Conservation (phyloP, 1,140 invertebrate species). For the Drosophila cardini region DNA sequence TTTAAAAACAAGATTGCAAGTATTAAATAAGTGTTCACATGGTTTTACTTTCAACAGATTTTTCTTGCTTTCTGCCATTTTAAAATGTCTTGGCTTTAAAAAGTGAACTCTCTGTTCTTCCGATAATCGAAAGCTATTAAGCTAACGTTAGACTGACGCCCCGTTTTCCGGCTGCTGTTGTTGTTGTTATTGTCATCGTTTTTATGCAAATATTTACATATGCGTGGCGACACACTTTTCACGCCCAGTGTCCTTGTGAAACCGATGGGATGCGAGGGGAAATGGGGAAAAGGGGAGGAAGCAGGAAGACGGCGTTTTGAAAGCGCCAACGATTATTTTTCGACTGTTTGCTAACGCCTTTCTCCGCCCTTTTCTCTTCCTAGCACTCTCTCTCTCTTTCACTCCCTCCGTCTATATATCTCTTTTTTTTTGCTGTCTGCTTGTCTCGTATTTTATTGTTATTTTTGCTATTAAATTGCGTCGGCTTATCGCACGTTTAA, state of each 20-base stretch:
- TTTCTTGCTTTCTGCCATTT: constrained; percentile 8
- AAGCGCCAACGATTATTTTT: constrained; percentile 67
- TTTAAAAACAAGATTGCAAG: no score
- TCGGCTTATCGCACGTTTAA: constrained; percentile 82
- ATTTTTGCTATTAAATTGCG: constrained; percentile 83
- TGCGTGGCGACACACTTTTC: constrained; percentile 74
- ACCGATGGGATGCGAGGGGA: neutral
- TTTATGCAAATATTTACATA: constrained; percentile 80
- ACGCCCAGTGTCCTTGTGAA: constrained; percentile 58
- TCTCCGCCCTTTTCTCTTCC: neutral
- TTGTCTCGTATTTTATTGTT: constrained; percentile 79
- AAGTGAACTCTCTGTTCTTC: neutral
- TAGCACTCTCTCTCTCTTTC: neutral
- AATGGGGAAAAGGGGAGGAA: neutral
- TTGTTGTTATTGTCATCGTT: constrained; percentile 50
- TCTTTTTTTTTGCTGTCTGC: constrained; percentile 36
- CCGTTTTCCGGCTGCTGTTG: constrained; percentile 4
- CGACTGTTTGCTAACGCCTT: constrained; percentile 66
- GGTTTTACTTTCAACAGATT: neutral
- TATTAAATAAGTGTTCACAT: neutral
- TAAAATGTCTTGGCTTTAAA: constrained; percentile 13
- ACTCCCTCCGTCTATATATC: neutral
- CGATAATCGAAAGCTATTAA: constrained; percentile 83
- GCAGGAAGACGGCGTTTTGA: neutral
- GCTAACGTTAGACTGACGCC: constrained; percentile 70